Evolutionary conservation across 2,113 vertebrate species (phyloP).

Genomic region (Ophthalmolycus amberensis): DNA sequence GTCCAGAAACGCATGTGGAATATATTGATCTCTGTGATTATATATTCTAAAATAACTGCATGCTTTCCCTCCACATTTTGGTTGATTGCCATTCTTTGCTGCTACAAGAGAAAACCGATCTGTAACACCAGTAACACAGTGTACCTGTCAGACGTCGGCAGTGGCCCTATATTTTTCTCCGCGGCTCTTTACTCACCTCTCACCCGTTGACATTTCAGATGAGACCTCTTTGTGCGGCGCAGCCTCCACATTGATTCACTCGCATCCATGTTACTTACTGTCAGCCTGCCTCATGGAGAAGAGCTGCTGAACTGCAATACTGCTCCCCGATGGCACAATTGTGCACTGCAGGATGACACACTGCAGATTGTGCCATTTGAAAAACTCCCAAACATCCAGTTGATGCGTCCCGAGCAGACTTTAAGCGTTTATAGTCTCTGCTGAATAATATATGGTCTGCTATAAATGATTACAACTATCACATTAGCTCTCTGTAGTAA

Average conservation of each 20-base stretch:
- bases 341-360: slow-evolving; percentile 24
- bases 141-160: slow-evolving; percentile 59
- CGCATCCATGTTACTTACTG: slow-evolving; percentile 22
- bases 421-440: neutral
- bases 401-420: slow-evolving; percentile 32
- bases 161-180: slow-evolving; percentile 48
- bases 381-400: slow-evolving; percentile 46
- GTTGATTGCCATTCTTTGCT: slow-evolving; percentile 23
- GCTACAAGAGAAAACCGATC: slow-evolving; percentile 27
- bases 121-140: slow-evolving; percentile 58
- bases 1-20: slow-evolving; percentile 76
- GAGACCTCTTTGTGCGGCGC: slow-evolving; percentile 51
- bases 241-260: slow-evolving; percentile 57
- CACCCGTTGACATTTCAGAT: slow-evolving; percentile 72
- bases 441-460: slow-evolving; percentile 45
- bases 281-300: slow-evolving; percentile 22
- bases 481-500: slow-evolving; percentile 27
- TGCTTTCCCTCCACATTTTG: slow-evolving; percentile 52
- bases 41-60: slow-evolving; percentile 75
- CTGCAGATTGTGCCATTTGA: slow-evolving; percentile 30
- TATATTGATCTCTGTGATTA: slow-evolving; percentile 59
- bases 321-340: slow-evolving; percentile 44
- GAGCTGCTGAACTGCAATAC: slow-evolving; percentile 32
- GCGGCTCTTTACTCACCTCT: slow-evolving; percentile 60
- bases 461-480: slow-evolving; percentile 42